Percentiles rank a stretch among this genome's conserved stretches.
Evolutionary conservation across 2,113 vertebrate species (phyloP).

Genomic region (Nyctibius bracteatus): DNA sequence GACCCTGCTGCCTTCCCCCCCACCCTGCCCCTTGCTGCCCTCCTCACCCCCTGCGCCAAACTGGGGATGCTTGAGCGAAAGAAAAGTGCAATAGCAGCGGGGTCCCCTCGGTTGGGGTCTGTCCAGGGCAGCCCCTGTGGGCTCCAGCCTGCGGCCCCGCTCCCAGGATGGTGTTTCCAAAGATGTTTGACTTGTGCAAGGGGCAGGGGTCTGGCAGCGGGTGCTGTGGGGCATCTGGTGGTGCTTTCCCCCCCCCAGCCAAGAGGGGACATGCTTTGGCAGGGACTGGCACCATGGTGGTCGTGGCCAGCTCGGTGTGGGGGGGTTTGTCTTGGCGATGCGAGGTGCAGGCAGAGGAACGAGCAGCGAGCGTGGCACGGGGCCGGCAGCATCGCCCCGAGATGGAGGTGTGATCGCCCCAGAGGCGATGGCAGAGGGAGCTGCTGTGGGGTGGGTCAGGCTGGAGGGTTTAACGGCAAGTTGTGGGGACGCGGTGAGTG

Average conservation of each 20-base stretch:
- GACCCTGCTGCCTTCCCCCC: not conserved
- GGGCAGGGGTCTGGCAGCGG: not conserved
- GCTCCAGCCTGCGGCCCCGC: not conserved
- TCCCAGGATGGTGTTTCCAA: not conserved
- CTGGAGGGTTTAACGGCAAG: not conserved
- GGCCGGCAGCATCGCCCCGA: not conserved
- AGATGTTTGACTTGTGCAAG: not conserved
- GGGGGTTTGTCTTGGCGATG: not conserved
- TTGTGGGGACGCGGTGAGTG: not conserved
- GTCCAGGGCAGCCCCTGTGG: not conserved
- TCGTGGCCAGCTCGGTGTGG: not conserved
- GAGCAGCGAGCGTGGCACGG: not conserved
- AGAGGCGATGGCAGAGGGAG: not conserved
- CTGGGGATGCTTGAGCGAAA: slow-evolving; percentile 15
- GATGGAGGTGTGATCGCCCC: not conserved
- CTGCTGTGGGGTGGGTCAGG: not conserved
- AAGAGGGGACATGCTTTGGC: rapidly evolving
- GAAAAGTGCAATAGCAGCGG: slow-evolving; percentile 65
- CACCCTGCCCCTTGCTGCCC: not conserved
- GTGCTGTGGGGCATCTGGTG: not conserved
- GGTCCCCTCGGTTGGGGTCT: not conserved
- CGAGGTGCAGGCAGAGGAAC: rapidly evolving
- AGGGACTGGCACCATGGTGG: rapidly evolving
- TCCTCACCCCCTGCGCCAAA: not conserved
- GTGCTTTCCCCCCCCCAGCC: rapidly evolving